Percentiles rank a stretch among this genome's conserved stretches.
Evolutionary conservation across 2,113 vertebrate species (phyloP).

Genomic region (Ibidorhyncha struthersii): DNA sequence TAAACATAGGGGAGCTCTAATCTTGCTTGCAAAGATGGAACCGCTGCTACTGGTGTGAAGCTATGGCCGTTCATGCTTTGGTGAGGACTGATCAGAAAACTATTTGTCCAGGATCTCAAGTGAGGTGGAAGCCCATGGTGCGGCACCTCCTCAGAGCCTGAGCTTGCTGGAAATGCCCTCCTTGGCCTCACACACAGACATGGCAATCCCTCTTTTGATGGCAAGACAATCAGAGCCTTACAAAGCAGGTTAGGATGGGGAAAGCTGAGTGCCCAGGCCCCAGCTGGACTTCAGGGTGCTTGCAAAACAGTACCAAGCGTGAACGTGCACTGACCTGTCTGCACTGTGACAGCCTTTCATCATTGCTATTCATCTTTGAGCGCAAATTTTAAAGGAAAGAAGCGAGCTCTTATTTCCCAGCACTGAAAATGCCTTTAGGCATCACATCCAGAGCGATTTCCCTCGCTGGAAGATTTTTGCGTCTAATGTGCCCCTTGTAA

Average conservation of each 20-base stretch:
- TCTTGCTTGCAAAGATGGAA: not conserved
- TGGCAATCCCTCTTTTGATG: not conserved
- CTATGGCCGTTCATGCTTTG: not conserved
- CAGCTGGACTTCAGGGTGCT: not conserved
- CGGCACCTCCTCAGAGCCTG: not conserved
- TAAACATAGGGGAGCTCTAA: not conserved
- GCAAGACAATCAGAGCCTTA: not conserved
- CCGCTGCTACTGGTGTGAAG: not conserved
- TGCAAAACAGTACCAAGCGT: not conserved
- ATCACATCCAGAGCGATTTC: not conserved
- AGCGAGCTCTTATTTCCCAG: not conserved
- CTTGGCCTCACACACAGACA: not conserved
- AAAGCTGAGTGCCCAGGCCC: not conserved
- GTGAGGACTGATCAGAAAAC: not conserved
- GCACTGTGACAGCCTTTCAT: not conserved
- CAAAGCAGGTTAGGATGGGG: not conserved
- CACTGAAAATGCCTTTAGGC: not conserved
- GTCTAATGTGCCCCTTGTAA: not conserved
- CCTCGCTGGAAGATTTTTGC: not conserved
- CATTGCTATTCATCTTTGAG: not conserved
- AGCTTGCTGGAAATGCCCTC: not conserved
- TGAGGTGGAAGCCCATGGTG: not conserved
- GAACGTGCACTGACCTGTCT: not conserved
- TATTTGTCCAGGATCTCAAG: not conserved
- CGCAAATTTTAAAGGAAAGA: not conserved